Conservation (phyloP, 2,113 vertebrate species). For the Jaculus jaculus region DNA sequence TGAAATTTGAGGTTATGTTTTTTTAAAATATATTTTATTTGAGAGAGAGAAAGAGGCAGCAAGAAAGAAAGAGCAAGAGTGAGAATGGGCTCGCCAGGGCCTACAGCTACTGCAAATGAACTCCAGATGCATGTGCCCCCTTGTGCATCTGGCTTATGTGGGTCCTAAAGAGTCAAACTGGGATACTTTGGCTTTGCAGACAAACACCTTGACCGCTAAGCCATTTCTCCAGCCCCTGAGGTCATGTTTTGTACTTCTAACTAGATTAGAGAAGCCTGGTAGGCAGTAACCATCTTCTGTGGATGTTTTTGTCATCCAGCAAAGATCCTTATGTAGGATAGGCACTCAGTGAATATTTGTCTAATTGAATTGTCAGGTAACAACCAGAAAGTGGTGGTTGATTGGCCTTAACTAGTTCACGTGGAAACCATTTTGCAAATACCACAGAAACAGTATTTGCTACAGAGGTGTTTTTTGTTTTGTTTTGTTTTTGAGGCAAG, state of each 20-base stretch:
- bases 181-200: no score
- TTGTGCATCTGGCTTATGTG: no score
- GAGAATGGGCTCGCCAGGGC: no score
- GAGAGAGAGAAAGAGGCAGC: no score
- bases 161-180: no score
- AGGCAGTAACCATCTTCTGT: neutral
- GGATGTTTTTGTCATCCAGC: neutral
- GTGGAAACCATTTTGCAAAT: conserved; percentile 5
- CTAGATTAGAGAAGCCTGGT: neutral
- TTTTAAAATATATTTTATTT: no score
- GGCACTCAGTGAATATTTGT: neutral
- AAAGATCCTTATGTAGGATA: neutral
- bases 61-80: no score
- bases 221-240: no score
- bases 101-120: no score
- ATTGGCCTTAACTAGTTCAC: conserved; percentile 37
- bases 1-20: conserved; percentile 4
- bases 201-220: no score
- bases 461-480: neutral
- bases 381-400: conserved; percentile 4
- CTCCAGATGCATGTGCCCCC: no score
- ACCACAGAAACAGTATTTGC: neutral
- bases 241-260: neutral
- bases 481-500: no score
- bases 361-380: neutral